These are phyloP conservation scores for Bucco capensis DNA, from an alignment of 2,113 vertebrate genomes.

Conservation along the genomic window DNA sequence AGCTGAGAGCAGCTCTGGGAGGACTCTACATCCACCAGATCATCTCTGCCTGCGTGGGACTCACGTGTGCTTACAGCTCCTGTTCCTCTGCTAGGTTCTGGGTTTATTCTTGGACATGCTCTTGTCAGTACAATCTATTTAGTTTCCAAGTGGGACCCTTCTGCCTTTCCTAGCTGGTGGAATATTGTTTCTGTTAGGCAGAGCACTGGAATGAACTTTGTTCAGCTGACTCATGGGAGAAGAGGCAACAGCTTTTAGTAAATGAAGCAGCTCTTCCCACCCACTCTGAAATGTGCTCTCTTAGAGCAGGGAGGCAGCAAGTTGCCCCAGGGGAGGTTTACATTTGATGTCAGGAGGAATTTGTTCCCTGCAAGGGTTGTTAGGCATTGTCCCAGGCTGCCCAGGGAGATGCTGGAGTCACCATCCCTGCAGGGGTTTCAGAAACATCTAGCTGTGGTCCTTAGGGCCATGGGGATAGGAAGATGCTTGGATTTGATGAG, in stretches of 20 bases:
- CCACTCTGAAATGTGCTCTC: neutral
- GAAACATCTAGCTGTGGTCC: too few species aligned
- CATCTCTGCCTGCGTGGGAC: rapidly evolving
- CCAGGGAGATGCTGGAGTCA: too few species aligned
- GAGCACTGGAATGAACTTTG: neutral
- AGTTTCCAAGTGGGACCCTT: neutral
- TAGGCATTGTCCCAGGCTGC: too few species aligned
- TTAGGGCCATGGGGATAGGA: too few species aligned
- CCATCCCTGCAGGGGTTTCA: too few species aligned
- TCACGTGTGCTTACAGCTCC: rapidly evolving
- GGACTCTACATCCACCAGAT: neutral
- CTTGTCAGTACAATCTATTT: neutral
- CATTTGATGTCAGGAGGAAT: too few species aligned
- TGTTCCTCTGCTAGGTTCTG: rapidly evolving
- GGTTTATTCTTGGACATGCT: neutral
- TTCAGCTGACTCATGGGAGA: neutral
- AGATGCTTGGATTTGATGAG: too few species aligned
- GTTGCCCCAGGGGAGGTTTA: too few species aligned
- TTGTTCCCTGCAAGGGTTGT: too few species aligned
- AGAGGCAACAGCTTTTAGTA: neutral
- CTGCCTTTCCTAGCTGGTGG: neutral
- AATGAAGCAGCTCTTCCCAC: neutral
- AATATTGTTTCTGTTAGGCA: neutral
- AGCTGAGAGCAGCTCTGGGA: neutral
- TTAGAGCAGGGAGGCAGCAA: neutral